Conservation (phyloP, 2,888 invertebrate species). For the Ariolimax columbianus region DNA sequence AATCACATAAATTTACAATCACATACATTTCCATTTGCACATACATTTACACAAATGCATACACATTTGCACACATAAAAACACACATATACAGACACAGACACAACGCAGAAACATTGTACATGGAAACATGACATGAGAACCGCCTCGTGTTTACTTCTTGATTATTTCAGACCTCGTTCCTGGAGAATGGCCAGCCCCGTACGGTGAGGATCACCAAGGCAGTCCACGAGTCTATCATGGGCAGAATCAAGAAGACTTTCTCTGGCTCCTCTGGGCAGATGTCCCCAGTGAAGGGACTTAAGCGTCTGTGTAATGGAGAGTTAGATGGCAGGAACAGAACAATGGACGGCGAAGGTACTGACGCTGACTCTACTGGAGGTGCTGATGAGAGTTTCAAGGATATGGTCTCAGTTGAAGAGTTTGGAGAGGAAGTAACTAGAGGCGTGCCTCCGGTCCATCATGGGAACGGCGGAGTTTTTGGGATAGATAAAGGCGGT, state of each 20-base stretch:
- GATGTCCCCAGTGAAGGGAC: constrained; percentile 56
- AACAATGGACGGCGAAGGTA: not conserved
- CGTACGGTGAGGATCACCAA: constrained; percentile 72
- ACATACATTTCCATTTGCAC: no score
- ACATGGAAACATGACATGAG: no score
- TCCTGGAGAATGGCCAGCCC: constrained; percentile 71
- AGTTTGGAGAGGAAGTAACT: not conserved
- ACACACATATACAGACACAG: no score
- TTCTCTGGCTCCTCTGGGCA: constrained; percentile 56
- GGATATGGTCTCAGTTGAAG: constrained; percentile 30
- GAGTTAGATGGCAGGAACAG: constrained; percentile 40
- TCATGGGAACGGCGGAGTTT: constrained; percentile 36
- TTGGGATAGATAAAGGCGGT: constrained; percentile 15
- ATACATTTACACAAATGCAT: no score
- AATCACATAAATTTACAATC: no score
- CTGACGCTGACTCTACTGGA: constrained; percentile 31
- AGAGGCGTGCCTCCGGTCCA: constrained; percentile 8
- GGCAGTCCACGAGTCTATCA: constrained; percentile 66
- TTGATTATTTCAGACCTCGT: constrained; percentile 64
- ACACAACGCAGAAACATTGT: no score
- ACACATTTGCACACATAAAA: no score
- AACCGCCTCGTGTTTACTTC: no score
- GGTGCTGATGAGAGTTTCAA: not conserved
- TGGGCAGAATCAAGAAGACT: constrained; percentile 64
- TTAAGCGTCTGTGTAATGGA: constrained; percentile 56